A percentile compares a stretch with the other conserved stretches of the same genome.
These are phyloP conservation scores for Phylloscopus collybita DNA, from an alignment of 2,797 vertebrate genomes.

Conservation along the genomic window DNA sequence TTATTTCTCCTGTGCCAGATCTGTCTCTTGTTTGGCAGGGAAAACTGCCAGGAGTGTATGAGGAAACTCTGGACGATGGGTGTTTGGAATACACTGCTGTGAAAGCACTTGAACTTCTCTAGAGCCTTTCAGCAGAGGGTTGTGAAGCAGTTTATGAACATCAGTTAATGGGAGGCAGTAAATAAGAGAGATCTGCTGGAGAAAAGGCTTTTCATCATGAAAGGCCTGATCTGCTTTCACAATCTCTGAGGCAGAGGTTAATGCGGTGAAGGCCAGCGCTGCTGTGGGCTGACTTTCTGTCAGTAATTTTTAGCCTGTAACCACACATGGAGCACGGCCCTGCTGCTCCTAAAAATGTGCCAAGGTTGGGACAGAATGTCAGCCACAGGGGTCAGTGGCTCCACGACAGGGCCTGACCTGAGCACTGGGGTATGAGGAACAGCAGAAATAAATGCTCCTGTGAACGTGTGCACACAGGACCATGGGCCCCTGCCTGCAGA, in stretches of 20 bases:
- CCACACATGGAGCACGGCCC: rapidly evolving
- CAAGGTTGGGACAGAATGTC: neutral
- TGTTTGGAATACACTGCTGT: neutral
- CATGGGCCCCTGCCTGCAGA: neutral
- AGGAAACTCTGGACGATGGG: neutral
- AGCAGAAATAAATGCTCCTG: neutral
- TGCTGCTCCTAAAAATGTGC: rapidly evolving
- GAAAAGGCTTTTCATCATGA: neutral
- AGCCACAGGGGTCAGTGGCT: neutral
- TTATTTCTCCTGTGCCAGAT: slow-evolving; percentile 18
- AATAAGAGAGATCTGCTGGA: neutral
- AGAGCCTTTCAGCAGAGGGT: neutral
- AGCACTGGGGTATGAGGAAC: neutral
- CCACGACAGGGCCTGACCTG: rapidly evolving
- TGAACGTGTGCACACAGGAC: rapidly evolving
- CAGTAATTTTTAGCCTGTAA: neutral
- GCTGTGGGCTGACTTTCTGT: neutral
- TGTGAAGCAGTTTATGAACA: neutral
- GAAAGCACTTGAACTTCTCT: neutral
- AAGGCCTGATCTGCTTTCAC: neutral
- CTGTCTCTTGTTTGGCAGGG: neutral
- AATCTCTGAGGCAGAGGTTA: neutral
- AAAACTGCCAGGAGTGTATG: neutral
- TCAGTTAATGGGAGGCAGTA: neutral
- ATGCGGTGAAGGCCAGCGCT: neutral